These are phyloP conservation scores for Nasonia giraulti DNA, from an alignment of 1,140 invertebrate genomes.

Conservation along the genomic window DNA sequence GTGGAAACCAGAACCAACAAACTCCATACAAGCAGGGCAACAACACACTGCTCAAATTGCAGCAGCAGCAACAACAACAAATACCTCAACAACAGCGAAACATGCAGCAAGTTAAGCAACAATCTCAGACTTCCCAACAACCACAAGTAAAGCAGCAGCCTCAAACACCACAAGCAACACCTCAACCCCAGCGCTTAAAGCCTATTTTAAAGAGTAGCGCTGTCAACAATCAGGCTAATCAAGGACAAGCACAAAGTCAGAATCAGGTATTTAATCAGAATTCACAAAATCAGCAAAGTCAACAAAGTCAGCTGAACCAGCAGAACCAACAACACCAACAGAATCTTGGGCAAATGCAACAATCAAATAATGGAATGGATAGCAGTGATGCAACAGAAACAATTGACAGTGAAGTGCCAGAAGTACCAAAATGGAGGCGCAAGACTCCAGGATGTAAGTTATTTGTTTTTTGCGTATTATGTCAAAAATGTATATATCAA, in stretches of 20 bases:
- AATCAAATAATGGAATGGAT: slow-evolving; percentile 38
- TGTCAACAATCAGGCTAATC: slow-evolving; percentile 38
- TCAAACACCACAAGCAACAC: slow-evolving; percentile 43
- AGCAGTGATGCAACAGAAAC: slow-evolving; percentile 51
- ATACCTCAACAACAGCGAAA: slow-evolving; percentile 36
- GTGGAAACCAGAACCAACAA: slow-evolving; percentile 57
- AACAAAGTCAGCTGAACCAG: slow-evolving; percentile 29
- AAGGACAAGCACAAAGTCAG: slow-evolving; percentile 36
- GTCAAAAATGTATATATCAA: background rate
- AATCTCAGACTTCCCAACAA: slow-evolving; percentile 43
- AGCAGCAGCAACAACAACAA: slow-evolving; percentile 51
- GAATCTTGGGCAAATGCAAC: slow-evolving; percentile 15
- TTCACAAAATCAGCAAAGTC: slow-evolving; percentile 26
- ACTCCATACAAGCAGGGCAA: slow-evolving; percentile 62
- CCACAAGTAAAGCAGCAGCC: slow-evolving; percentile 44
- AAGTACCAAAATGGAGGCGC: slow-evolving; percentile 67
- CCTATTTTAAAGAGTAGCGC: slow-evolving; percentile 67
- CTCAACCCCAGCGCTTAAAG: slow-evolving; percentile 64
- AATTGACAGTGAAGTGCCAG: slow-evolving; percentile 56
- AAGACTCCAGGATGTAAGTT: slow-evolving; percentile 67
- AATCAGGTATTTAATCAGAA: slow-evolving; percentile 27
- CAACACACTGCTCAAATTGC: slow-evolving; percentile 52
- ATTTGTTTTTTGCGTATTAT: background rate
- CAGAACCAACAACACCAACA: slow-evolving; percentile 40
- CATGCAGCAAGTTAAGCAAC: slow-evolving; percentile 36